Percentiles rank a stretch among this genome's conserved stretches.
Evolutionary conservation across 2,888 invertebrate species (phyloP).

Genomic region (Taenaris catops): DNA sequence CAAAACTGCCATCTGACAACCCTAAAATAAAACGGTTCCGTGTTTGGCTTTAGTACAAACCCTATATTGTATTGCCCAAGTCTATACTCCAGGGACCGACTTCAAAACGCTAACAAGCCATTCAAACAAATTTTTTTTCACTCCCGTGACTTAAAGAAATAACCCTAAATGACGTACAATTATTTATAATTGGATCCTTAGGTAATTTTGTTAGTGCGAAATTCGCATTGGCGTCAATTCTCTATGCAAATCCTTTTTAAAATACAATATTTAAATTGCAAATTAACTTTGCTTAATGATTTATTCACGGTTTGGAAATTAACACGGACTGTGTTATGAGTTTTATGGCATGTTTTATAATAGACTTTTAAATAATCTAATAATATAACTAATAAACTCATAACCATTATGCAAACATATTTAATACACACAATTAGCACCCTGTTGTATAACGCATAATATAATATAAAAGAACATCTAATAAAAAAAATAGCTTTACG

Average conservation of each 20-base stretch:
- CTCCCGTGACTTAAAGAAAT: slow-evolving; percentile 48
- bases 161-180: slow-evolving; percentile 53
- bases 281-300: slow-evolving; percentile 16
- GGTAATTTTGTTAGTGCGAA: slow-evolving; percentile 36
- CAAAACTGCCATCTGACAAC: too few species aligned
- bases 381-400: too few species aligned
- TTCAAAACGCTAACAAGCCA: slow-evolving; percentile 65
- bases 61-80: slow-evolving; percentile 15
- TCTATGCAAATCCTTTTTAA: slow-evolving; percentile 29
- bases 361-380: too few species aligned
- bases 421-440: too few species aligned
- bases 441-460: too few species aligned
- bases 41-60: too few species aligned
- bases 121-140: slow-evolving; percentile 57
- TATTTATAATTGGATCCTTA: slow-evolving; percentile 55
- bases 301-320: slow-evolving; percentile 12
- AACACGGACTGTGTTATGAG: slow-evolving; percentile 5
- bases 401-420: too few species aligned
- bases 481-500: too few species aligned
- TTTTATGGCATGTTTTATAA: too few species aligned
- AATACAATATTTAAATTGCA: slow-evolving; percentile 22
- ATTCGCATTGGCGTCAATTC: slow-evolving; percentile 30
- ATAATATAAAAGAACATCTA: too few species aligned
- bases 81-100: slow-evolving; percentile 31
- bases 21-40: too few species aligned